Evolutionary conservation across 1,140 invertebrate species (phyloP), one percentile per base, ranked within the genome.

Genomic region (Lepidostoma basale): DNA sequence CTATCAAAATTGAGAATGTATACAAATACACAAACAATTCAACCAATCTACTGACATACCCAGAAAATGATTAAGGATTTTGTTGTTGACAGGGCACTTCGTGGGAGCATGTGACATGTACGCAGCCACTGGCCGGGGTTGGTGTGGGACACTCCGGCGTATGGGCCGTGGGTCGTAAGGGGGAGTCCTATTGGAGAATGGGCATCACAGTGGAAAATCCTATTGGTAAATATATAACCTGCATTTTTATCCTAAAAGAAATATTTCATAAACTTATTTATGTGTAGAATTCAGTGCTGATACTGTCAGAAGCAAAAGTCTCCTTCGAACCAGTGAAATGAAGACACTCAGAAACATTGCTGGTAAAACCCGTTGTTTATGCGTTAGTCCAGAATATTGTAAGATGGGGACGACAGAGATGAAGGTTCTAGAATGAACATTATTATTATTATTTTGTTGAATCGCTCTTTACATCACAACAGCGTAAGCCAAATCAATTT

Each of bases 161-260:
- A n/a, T 97, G 94, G 94, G 92, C 90, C 2, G 87, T 94, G 23
- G 92, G 91, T 0, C 87, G 88, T 72, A 94, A 94, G 82, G 94
- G 94, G 30, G 92, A 92, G 69, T 86, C 91, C 4, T 95, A 91
- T 77, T 91, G 87, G 81, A 83, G 91, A 70, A 86, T 88, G 74
- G 91, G 90, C 2, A 87, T 92, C 28, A 87, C 81, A 12, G 73
- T 80, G 40, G 81, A 86, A 18, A 89, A 88, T 77, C 87, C 88
- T 10, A 83, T 85, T 74, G 91, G 90, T 77, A 79, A 81, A 67
- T 77, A 14, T 20, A 72, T 36, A 77, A 77, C 76, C 75, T 80
- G 58, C 69, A 74, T 39, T 62, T 78, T 26, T 76, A 79, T 58
- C 72, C 74, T 10, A 74, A 77, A 4, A 16, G 74, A 9, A 44